phyloP scores from a whole-genome alignment of 2,888 invertebrate species.

The Leptura quadrifasciata region DNA sequence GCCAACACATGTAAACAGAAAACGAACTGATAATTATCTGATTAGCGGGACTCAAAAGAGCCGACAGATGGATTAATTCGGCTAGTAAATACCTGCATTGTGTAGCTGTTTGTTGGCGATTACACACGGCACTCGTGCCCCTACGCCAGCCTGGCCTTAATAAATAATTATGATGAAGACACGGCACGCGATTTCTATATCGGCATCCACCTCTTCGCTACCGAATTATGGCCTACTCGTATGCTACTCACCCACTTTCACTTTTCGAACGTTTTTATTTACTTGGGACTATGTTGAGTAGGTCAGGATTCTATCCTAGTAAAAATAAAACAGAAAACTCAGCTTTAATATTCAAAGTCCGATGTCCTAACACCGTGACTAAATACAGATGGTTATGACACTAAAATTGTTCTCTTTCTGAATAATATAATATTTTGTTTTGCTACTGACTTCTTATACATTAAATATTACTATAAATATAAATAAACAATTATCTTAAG shows the following conservation, averaged over 20 bases:
- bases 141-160: conserved; percentile 31
- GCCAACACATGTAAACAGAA: conserved; percentile 53
- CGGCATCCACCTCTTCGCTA: conserved; percentile 21
- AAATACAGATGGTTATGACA: too few relatives aligned
- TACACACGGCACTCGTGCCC: conserved; percentile 31
- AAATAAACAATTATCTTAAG: too few relatives aligned
- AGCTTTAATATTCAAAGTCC: neutral
- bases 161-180: conserved; percentile 40
- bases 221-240: conserved; percentile 20
- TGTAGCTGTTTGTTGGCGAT: conserved; percentile 31
- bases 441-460: too few relatives aligned
- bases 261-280: conserved; percentile 17
- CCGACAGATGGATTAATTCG: conserved; percentile 52
- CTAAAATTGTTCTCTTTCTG: too few relatives aligned
- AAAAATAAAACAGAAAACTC: neutral
- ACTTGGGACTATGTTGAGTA: conserved; percentile 5
- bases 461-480: too few relatives aligned
- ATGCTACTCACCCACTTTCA: conserved; percentile 23
- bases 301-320: neutral
- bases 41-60: conserved; percentile 54
- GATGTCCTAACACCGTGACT: too few relatives aligned
- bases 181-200: conserved; percentile 41
- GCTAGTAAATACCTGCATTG: conserved; percentile 51
- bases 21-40: conserved; percentile 55
- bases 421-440: too few relatives aligned